Evolutionary conservation across 2,113 vertebrate species (phyloP).

Genomic region (Phrynosoma platyrhinos): DNA sequence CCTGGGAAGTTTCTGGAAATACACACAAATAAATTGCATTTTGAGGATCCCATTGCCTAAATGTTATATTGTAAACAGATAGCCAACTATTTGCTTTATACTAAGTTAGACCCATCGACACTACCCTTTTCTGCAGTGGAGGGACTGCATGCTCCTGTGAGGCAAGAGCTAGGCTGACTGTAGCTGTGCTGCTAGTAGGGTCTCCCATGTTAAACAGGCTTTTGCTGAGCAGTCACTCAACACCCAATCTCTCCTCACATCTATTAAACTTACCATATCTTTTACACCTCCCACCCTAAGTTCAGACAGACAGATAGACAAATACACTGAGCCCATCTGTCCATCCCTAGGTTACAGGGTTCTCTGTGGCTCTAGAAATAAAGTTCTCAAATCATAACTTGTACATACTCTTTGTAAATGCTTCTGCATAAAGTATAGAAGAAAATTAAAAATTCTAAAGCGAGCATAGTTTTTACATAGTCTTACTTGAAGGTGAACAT

Average conservation of each 20-base stretch:
- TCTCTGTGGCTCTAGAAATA: not conserved
- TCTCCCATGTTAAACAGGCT: too few species aligned
- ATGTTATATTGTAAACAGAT: not conserved
- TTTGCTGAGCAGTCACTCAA: too few species aligned
- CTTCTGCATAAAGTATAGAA: not conserved
- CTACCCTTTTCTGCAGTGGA: too few species aligned
- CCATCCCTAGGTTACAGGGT: not conserved
- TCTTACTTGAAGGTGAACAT: constrained; percentile 59
- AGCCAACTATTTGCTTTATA: too few species aligned
- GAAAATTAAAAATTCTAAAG: constrained; percentile 1
- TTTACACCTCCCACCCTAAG: too few species aligned
- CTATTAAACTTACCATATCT: too few species aligned
- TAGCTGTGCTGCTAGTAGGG: too few species aligned
- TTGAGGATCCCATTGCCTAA: not conserved
- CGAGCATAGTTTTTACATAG: not conserved
- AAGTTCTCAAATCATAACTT: not conserved
- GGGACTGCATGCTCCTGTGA: too few species aligned
- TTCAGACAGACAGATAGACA: not conserved
- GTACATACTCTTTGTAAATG: rapidly evolving
- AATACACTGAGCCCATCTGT: too few species aligned
- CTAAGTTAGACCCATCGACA: too few species aligned
- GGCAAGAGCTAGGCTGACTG: too few species aligned
- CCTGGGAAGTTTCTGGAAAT: not conserved
- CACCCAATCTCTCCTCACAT: too few species aligned
- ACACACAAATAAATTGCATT: not conserved